Evolutionary conservation across 2,797 vertebrate genomes (phyloP).

Genomic region (Acanthiza pusilla): DNA sequence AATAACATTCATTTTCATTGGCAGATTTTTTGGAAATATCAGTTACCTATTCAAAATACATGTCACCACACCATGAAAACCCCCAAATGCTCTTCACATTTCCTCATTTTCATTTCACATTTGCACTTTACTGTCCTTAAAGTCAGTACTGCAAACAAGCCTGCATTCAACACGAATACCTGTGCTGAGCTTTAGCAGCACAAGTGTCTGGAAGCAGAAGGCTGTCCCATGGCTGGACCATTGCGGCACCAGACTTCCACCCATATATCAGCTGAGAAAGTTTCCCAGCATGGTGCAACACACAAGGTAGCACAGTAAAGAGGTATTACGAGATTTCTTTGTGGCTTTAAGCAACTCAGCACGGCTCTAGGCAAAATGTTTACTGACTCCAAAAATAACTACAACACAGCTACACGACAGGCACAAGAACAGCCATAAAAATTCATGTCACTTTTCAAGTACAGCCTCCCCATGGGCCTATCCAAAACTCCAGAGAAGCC

Average conservation of each 20-base stretch:
- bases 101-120: neutral
- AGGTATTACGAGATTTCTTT: neutral
- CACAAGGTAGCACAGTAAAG: neutral
- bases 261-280: accelerated
- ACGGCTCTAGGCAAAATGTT: neutral
- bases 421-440: neutral
- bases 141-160: neutral
- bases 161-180: neutral
- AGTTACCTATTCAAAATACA: neutral
- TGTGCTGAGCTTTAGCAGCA: neutral
- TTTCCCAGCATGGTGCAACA: neutral
- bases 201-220: neutral
- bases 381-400: neutral
- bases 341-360: neutral
- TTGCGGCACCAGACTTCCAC: neutral
- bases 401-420: neutral
- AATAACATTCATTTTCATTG: neutral
- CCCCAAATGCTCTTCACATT: accelerated
- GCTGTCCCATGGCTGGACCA: neutral
- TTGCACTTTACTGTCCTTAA: neutral
- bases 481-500: neutral
- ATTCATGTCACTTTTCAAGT: neutral
- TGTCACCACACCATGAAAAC: neutral
- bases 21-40: neutral
- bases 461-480: neutral